Evolutionary conservation across 2,113 vertebrate genomes (phyloP).

Genomic region (Onychorhynchus coronatus): DNA sequence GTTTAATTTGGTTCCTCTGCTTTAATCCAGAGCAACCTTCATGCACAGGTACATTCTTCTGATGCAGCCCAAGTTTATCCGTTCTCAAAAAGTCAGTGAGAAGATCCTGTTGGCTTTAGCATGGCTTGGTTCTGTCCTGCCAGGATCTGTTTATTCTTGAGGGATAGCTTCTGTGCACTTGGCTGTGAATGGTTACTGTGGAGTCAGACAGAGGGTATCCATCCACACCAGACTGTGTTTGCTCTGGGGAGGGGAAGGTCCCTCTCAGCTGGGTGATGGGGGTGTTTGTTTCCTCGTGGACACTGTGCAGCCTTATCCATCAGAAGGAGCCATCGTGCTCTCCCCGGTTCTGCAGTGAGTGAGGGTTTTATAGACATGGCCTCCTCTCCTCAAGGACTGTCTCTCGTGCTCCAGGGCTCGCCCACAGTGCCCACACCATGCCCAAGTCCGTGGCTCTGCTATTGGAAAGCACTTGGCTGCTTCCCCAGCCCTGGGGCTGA

Average conservation of each 20-base stretch:
- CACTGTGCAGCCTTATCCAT: background rate
- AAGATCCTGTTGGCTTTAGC: background rate
- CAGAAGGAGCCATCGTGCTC: background rate
- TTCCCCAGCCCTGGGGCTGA: background rate
- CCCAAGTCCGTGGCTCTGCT: background rate
- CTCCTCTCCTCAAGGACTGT: background rate
- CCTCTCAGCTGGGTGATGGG: background rate
- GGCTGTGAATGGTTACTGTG: background rate
- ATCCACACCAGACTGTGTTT: background rate
- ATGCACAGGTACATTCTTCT: background rate
- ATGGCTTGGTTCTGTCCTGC: background rate
- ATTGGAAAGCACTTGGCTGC: background rate
- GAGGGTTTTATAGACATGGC: background rate
- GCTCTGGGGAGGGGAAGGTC: background rate
- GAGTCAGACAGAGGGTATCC: background rate
- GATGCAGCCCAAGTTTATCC: background rate
- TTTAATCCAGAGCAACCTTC: background rate
- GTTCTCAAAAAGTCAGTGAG: background rate
- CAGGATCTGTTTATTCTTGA: background rate
- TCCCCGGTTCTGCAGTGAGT: accelerated
- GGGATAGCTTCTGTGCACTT: background rate
- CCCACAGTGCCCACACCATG: accelerated
- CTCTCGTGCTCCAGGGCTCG: background rate
- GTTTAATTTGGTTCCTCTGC: background rate
- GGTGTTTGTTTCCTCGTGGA: background rate